These are phyloP conservation scores for Digitonthophagus gazella DNA, from an alignment of 2,888 invertebrate species.

Conservation along the genomic window DNA sequence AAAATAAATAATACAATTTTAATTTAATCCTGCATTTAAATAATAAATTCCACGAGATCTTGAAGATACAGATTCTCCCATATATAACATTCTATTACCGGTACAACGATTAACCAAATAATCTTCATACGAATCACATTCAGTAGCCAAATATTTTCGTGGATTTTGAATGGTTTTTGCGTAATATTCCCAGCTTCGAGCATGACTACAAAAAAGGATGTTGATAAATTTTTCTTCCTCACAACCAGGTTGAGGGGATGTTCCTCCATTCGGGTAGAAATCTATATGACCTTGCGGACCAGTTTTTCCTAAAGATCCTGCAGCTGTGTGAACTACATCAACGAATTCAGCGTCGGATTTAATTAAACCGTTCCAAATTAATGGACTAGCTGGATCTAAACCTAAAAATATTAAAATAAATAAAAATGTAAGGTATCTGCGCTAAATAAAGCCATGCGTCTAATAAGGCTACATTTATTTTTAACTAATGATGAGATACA, in stretches of 20 bases:
- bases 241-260: conserved; percentile 42
- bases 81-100: conserved; percentile 16
- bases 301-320: conserved; percentile 38
- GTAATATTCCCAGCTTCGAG: conserved; percentile 31
- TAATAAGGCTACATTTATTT: no score
- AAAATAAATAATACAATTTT: background rate
- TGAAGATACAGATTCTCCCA: conserved; percentile 20
- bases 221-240: conserved; percentile 19
- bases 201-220: conserved; percentile 31
- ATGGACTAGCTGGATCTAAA: conserved; percentile 23
- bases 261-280: conserved; percentile 52
- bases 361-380: conserved; percentile 30
- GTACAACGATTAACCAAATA: conserved; percentile 27
- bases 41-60: conserved; percentile 22
- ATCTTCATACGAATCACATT: conserved; percentile 30
- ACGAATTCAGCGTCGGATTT: conserved; percentile 41
- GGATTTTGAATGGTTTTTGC: conserved; percentile 29
- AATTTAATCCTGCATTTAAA: conserved; percentile 12
- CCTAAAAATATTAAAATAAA: no score
- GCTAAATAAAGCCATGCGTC: no score
- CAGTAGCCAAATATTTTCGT: conserved; percentile 22
- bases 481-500: no score
- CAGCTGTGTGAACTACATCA: conserved; percentile 42
- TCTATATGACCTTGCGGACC: conserved; percentile 41
- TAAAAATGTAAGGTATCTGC: no score